Evolutionary conservation across 2,797 vertebrate species (phyloP), one percentile per base, ranked within the genome.

Genomic region (Pseudochirops corinnae): DNA sequence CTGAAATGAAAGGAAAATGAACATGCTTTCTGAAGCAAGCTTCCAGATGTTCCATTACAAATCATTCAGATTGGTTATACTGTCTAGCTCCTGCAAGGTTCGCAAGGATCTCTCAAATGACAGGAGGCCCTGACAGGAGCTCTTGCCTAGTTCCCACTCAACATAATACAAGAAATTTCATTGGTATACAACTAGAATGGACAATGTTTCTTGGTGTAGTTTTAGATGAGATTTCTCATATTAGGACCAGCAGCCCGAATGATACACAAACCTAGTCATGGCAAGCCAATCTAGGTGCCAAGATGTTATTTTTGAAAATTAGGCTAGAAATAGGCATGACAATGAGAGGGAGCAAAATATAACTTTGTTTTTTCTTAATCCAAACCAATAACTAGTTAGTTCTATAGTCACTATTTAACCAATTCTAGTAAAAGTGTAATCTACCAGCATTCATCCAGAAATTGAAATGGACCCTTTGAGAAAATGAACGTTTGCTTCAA

Each of bases 401-500:
- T 96, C 67, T 50, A 67, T 0, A 92, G 60, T 92, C 2, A 46
- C 0, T 93, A 67, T 91, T 50, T 52, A 29, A 56, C 28, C 29
- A 94, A 39, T 58, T 92, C 21, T 39, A 96, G 95, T 55, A 94
- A 5, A 28, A 94, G 16, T 93, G 55, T 53, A 1, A 93, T 56
- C 29, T 7, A 95, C 91, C 29, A 82, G 5, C 39, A 5, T 33
- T 46, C 7, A 87, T 55, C 33, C 56, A 10, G 3, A 93, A 56
- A 2, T 94, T 94, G 87, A 96, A 94, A 87, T 26, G 18, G 18
- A 46, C 91, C 82, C 29, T 95, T 56, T 62, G 18, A 91, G 58
- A 97, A 94, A 92, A 33, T 93, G 91, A 92, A 13, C 52, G 95
- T 67, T 92, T 95, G 67, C 50, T 93, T 93, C 39, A 94, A 92